phyloP scores from a whole-genome alignment of 2,113 vertebrate genomes.

The Bos indicus region DNA sequence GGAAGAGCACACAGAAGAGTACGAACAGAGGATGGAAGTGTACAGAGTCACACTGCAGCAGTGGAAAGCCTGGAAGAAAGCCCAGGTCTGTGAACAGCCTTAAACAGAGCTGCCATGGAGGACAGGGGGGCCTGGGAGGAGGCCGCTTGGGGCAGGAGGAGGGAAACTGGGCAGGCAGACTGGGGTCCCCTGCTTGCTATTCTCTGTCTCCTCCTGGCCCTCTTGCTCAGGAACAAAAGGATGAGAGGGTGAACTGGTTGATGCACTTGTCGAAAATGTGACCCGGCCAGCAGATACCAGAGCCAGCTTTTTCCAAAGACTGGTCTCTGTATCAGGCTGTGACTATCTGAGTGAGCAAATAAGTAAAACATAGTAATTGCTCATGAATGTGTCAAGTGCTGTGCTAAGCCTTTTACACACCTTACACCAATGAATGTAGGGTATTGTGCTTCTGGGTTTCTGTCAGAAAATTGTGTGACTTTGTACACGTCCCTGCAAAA shows the following conservation, averaged over 20 bases:
- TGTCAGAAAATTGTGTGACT: background rate
- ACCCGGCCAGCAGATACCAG: too few relatives aligned
- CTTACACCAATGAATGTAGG: background rate
- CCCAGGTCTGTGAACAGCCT: conserved; percentile 81
- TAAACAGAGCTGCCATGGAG: background rate
- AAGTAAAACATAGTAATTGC: fast-evolving
- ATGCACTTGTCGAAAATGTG: background rate
- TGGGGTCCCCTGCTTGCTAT: background rate
- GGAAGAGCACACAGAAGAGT: conserved; percentile 86
- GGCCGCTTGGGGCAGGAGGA: background rate
- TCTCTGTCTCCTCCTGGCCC: background rate
- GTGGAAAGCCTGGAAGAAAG: conserved; percentile 92
- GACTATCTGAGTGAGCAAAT: background rate
- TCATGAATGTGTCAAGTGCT: fast-evolving
- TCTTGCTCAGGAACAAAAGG: background rate
- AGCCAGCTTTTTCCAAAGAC: background rate
- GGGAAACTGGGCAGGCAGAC: background rate
- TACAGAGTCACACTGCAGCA: conserved; percentile 84
- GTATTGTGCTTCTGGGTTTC: background rate
- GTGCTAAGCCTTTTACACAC: too few relatives aligned
- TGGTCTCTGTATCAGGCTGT: background rate
- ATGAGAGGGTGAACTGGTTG: background rate
- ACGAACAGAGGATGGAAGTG: conserved; percentile 82
- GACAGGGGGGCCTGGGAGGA: background rate
- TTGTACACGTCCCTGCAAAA: background rate